These are phyloP conservation scores for Melinaea menophilus DNA, from an alignment of 2,888 invertebrate species.

Conservation along the genomic window DNA sequence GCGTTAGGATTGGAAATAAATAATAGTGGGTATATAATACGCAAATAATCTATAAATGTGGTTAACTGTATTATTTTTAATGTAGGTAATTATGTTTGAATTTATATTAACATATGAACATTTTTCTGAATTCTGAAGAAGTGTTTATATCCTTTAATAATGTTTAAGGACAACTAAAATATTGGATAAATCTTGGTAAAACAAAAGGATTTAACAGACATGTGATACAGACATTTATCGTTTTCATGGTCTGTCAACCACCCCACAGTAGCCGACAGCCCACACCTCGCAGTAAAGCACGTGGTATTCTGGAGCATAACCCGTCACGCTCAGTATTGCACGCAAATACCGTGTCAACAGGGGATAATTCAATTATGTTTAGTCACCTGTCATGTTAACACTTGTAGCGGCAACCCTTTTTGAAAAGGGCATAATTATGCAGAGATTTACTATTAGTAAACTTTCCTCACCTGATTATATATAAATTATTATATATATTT, in stretches of 20 bases:
- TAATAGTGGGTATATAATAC: slow-evolving; percentile 36
- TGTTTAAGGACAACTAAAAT: too few species aligned
- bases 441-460: too few species aligned
- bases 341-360: slow-evolving; percentile 55
- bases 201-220: not conserved
- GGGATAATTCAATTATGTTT: slow-evolving; percentile 27
- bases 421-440: not conserved
- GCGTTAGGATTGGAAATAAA: slow-evolving; percentile 38
- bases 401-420: not conserved
- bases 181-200: too few species aligned
- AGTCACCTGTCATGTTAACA: not conserved
- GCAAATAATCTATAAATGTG: slow-evolving; percentile 22
- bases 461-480: too few species aligned
- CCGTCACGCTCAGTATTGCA: slow-evolving; percentile 57
- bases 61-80: slow-evolving; percentile 20
- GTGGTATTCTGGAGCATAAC: slow-evolving; percentile 35
- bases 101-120: too few species aligned
- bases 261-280: slow-evolving; percentile 18
- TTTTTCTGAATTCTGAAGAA: too few species aligned
- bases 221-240: slow-evolving; percentile 11
- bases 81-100: too few species aligned
- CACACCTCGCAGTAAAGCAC: slow-evolving; percentile 29
- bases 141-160: too few species aligned
- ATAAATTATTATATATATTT: too few species aligned
- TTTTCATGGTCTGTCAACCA: slow-evolving; percentile 25